These are phyloP conservation scores for Ia io DNA, from an alignment of 2,113 vertebrate species.

Conservation along the genomic window DNA sequence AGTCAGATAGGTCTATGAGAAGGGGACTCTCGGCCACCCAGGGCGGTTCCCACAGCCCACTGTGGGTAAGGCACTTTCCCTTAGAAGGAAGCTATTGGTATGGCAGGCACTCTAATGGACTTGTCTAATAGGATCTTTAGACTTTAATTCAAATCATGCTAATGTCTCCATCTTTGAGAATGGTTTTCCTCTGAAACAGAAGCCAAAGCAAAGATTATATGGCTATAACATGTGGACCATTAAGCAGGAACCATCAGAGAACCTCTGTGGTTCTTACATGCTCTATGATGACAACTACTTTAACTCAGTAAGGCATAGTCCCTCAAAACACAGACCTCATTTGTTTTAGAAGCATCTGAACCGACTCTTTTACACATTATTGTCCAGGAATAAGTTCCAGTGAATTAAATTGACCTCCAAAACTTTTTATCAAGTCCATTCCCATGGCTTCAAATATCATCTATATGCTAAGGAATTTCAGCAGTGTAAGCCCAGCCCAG, in stretches of 20 bases:
- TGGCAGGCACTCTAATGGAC: neutral
- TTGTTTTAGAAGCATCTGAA: neutral
- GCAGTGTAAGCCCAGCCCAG: neutral
- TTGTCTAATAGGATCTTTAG: neutral
- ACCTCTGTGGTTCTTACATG: neutral
- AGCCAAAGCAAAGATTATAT: neutral
- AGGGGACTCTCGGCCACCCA: constrained; percentile 3
- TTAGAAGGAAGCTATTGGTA: constrained; percentile 2
- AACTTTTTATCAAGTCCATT: neutral
- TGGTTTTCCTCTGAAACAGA: constrained; percentile 23
- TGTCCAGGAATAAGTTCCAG: neutral
- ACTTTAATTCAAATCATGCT: neutral
- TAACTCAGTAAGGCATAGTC: neutral
- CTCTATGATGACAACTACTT: constrained; percentile 35
- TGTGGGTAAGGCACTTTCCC: constrained; percentile 24
- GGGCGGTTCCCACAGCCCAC: neutral
- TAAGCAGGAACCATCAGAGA: neutral
- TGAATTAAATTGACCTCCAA: neutral
- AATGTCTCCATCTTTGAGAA: constrained; percentile 7
- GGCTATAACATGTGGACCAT: neutral
- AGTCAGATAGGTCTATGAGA: constrained; percentile 41
- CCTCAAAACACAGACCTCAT: neutral
- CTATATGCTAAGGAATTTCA: neutral
- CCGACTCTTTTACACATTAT: neutral
- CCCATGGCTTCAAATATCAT: neutral